Evolutionary conservation across 1,140 invertebrate genomes (phyloP).

Genomic region (Drosophila kurseongensis): DNA sequence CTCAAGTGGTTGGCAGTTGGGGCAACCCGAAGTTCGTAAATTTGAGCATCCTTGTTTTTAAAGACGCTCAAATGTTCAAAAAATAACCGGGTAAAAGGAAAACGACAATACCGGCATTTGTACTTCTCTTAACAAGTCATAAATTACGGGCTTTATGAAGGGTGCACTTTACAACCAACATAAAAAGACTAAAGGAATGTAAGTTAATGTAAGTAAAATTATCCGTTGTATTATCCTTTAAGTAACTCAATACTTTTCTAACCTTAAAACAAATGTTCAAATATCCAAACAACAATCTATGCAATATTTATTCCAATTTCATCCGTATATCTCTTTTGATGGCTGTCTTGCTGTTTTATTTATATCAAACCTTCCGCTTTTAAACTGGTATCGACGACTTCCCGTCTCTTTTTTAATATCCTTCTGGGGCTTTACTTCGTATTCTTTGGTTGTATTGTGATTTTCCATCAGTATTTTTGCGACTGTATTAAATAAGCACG

Average conservation of each 20-base stretch:
- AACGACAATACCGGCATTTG: constrained; percentile 27
- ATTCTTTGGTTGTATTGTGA: constrained; percentile 45
- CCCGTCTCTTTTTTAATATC: constrained; percentile 33
- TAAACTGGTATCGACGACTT: constrained; percentile 36
- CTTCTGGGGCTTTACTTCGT: constrained; percentile 17
- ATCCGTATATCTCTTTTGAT: constrained; percentile 4
- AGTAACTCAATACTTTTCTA: not conserved
- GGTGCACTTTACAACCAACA: constrained; percentile 8
- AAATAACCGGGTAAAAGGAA: constrained; percentile 2
- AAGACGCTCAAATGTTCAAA: constrained; percentile 10
- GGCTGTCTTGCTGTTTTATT: constrained; percentile 33
- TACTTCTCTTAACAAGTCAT: constrained; percentile 44
- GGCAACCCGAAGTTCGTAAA: constrained; percentile 11
- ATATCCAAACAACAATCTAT: constrained; percentile 22
- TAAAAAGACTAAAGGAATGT: constrained; percentile 24
- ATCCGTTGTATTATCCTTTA: not conserved
- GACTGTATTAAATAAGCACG: too few relatives aligned
- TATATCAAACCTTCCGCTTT: constrained; percentile 55
- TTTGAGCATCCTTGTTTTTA: constrained; percentile 33
- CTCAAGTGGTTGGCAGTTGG: constrained; percentile 34
- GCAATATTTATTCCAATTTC: constrained; percentile 33
- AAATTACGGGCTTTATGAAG: constrained; percentile 18
- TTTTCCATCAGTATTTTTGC: not conserved
- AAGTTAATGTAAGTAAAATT: constrained; percentile 16
- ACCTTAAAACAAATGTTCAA: not conserved